Evolutionary conservation across 2,797 vertebrate genomes (phyloP).

Genomic region (Epinephelus coioides): DNA sequence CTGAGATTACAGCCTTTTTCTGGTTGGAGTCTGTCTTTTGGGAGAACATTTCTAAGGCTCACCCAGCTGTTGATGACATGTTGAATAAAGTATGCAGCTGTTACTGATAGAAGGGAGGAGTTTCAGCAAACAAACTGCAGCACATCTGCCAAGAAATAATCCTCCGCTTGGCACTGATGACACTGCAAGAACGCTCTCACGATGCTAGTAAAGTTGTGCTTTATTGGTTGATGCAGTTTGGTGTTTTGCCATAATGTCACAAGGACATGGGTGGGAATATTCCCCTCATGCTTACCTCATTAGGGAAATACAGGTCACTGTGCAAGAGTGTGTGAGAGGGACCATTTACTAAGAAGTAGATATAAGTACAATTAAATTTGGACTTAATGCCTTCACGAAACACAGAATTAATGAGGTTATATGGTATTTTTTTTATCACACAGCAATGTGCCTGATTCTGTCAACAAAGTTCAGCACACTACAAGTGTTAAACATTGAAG

Average conservation of each 20-base stretch:
- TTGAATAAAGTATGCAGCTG: constrained; percentile 64
- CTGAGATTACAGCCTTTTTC: background rate
- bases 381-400: background rate
- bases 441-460: background rate
- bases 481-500: background rate
- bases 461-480: background rate
- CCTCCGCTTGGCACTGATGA: constrained; percentile 22
- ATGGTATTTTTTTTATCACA: background rate
- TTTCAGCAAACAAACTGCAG: constrained; percentile 53
- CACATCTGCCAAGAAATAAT: constrained; percentile 41
- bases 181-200: background rate
- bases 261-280: constrained; percentile 29
- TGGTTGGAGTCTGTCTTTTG: background rate
- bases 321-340: constrained; percentile 4
- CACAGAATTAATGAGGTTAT: background rate
- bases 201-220: background rate
- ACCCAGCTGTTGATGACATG: constrained; percentile 75
- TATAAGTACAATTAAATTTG: background rate
- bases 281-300: constrained; percentile 31
- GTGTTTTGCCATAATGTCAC: constrained; percentile 34
- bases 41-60: constrained; percentile 39
- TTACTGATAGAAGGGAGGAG: constrained; percentile 49
- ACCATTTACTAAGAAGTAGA: background rate
- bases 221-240: constrained; percentile 24
- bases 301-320: constrained; percentile 14